Evolutionary conservation across 30 jellyfish, hydroid and myxozoan genomes (phyloP), one percentile per base, ranked within the genome.

Genomic region (Aurelia coerulea): DNA sequence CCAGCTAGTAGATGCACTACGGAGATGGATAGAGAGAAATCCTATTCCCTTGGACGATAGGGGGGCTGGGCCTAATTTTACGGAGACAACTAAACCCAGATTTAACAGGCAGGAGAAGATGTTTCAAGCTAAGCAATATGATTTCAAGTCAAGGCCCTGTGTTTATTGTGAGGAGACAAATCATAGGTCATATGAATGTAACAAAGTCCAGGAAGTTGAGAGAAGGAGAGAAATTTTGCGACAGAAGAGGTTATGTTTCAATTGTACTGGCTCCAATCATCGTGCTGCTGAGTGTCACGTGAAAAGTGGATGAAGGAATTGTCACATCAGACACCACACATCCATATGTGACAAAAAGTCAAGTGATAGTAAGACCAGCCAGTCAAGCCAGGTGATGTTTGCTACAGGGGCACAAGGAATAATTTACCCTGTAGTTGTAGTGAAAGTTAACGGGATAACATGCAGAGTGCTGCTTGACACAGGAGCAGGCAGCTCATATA

Each of bases 401-500:
- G 83, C 90, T 34, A 50, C 89, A 42, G 83, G 78, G 54, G 59
- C 35, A 42, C 80, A 79, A 77, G 90, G 81, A 12, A 56, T 68
- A 41, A 51, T 78, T 59, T 74, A 68, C 73, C 88, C 90, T 2
- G 86, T 65, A 12, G 91, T 89, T 8, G 79, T 89, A 8, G 90
- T 73, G 37, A 56, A 52, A 56, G 92, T 89, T 7, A 81, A 80
- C 56, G 86, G 92, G 73, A 68, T 74, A 37, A 75, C 19, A 50
- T 89, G 93, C 93, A 74, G 93, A 68, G 93, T 90, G 3, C 80
- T 80, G 56, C 81, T 80, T 10, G 93, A 89, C 54, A 71, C 92
- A 4, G 92, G 90, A 51, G 92, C 97, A 62, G 97, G 97, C 60
- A 72, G 90, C 90, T 73, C 86, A 16, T 89, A 89, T 63, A 75